Conservation (phyloP, 1,140 invertebrate genomes). For the Dinoponera quadriceps region DNA sequence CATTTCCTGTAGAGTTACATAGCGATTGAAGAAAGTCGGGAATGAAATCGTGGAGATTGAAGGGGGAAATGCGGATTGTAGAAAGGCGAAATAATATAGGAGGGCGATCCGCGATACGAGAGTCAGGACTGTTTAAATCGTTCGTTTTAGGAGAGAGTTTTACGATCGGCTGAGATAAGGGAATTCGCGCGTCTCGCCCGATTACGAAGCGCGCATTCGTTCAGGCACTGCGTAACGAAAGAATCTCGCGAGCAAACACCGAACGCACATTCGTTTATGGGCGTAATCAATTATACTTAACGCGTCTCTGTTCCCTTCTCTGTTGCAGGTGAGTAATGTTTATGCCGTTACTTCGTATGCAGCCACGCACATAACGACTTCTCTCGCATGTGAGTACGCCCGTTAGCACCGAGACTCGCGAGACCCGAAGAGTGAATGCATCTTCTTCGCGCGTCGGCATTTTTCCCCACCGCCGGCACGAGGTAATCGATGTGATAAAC, state of each 20-base stretch:
- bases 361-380: constrained; percentile 10
- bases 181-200: not conserved
- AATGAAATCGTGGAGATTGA: not conserved
- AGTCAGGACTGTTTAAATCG: no score
- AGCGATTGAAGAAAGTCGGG: not conserved
- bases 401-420: not conserved
- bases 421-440: not conserved
- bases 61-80: not conserved
- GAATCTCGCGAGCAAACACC: not conserved
- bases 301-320: constrained; percentile 19
- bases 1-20: not conserved
- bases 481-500: constrained; percentile 43
- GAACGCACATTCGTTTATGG: not conserved
- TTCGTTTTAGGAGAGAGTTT: not conserved
- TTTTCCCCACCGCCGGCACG: not conserved
- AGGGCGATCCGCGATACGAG: not conserved
- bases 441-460: constrained; percentile 17
- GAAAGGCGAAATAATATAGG: not conserved
- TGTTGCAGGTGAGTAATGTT: constrained; percentile 80
- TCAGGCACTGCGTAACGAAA: not conserved
- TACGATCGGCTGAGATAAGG: not conserved
- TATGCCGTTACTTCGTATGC: constrained; percentile 39
- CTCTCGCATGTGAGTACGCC: constrained; percentile 30
- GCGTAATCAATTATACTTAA: constrained; percentile 19
- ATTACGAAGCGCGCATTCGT: not conserved